Evolutionary conservation across 1,140 invertebrate genomes (phyloP), one percentile per base, ranked within the genome.

Genomic region (Oppia nitens): DNA sequence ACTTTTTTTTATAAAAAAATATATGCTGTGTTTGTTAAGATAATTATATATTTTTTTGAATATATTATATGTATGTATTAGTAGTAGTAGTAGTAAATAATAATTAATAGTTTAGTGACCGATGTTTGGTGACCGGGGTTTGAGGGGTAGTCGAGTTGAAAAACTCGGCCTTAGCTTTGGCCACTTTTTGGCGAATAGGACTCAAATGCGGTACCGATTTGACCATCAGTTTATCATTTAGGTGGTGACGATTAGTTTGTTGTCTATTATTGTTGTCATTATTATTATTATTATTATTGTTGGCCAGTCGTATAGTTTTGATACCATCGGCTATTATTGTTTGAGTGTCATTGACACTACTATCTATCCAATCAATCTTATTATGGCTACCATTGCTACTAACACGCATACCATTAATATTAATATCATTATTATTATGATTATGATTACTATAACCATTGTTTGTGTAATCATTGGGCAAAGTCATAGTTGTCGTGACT

Each of bases 151-250:
- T 25, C 20, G 29, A 28, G 47, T 52, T 60, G 49, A 60, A 60
- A 52, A 60, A 60, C 17, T 56, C 51, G 23, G 59, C 59, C 26
- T 60, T 60, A 6, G 59, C 59, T 27, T 45, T 29, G 1, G 59
- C 59, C 11, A 60, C 51, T 32, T 60, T 54, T 32, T 54, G 53
- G 14, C 53, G 23, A 32, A 54, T 20, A 4, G 27, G 14, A 11
- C 29, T 54, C 32, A 40, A 17, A 40, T 40, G 32, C 6, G 32
- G 32, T 9, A 40, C 17, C 17, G 32, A 40, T 9, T 40, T 40
- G 17, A 40, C 17, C 17, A 6, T 40, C 32, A 40, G 17, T 6
- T 40, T 17, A 40, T 17, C 17, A 6, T 9, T 9, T 40, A 40
- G 17, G n/a, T n/a, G n/a, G n/a, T n/a, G n/a, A n/a, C n/a, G n/a